Evolutionary conservation across 1,140 invertebrate species (phyloP), one percentile per base, ranked within the genome.

Genomic region (Pseudomyrmex sp.): DNA sequence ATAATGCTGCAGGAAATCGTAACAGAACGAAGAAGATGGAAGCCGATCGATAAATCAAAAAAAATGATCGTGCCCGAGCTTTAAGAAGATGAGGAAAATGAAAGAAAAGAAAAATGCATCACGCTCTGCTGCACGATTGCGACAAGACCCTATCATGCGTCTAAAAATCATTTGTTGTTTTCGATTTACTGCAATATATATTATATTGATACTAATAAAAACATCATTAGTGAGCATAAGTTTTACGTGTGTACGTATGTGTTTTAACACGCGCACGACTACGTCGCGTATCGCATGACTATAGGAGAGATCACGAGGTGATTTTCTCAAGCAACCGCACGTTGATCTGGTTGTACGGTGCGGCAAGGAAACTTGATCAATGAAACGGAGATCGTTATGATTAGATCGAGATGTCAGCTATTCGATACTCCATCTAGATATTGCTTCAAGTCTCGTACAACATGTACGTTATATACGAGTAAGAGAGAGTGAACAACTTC

Each of bases 141-240:
- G 76, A 86, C 77, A 59, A 35, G 5, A 35, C 5, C 5, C 2
- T 26, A 26, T 2, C 26, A 35, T 35, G 35, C 35, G 35, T 35
- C 5, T 35, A 7, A 35, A 35, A 35, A 35, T 1, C 35, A 7
- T 35, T 5, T 35, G 35, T 35, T 35, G 35, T 2, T 61, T 20
- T 26, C 46, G 54, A 70, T 26, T 80, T 44, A 69, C 54, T 61
- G 76, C 79, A 52, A 65, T 72, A n/a, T n/a, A n/a, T n/a, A n/a
- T n/a, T n/a, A n/a, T 65, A 84, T 79, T 54, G 44, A 66, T 66
- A 77, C 68, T 88, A 88, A 75, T 69, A 72, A 87, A 88, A 73
- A 87, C 73, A 59, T 86, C 26, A 2, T 86, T 52, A 20, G n/a
- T 68, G 4, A 46, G 10, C 10, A 63, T 59, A n/a, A 23, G 20